Evolutionary conservation across 2,113 vertebrate species (phyloP), one percentile per base, ranked within the genome.

Genomic region (Athene noctua): DNA sequence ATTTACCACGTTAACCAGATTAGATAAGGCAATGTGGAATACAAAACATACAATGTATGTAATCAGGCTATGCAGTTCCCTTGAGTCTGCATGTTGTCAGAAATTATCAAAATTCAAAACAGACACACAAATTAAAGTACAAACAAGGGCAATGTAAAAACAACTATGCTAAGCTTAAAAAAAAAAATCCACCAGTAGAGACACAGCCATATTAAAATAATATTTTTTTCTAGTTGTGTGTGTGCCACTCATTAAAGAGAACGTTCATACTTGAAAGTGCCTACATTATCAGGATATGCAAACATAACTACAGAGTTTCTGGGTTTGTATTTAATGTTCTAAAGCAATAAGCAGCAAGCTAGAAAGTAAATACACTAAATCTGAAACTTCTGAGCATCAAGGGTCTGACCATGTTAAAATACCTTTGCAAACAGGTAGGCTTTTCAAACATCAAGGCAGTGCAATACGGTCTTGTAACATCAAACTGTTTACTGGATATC

Each of bases 1-100:
- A 74, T 94, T 94, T 87, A 73, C 66, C 54, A 51, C 34, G 82
- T 95, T 80, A 97, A 82, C 92, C 80, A 80, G 58, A 71, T 91
- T 91, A 94, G 74, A 80, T 95, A 90, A 87, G 68, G 36, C 61
- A 82, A 58, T 52, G 54, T 77, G 77, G 84, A 92, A 65, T 40
- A 82, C 70, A 92, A 92, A 96, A 91, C 46, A 89, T 52, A 38
- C 78, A 80, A 62, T 44, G 38, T 82, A 87, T 91, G 67, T 32
- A 92, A 95, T 77, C 89, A 80, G 84, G 89, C 74, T 94, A 19
- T 29, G 18, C 0, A 1, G 52, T 61, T 47, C 52, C 47, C 61
- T 57, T 40, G 47, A 47, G 74, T 90, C 30, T 77, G 32, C 7
- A 9, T 26, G 22, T 81, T 91, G 58, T 77, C 86, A 95, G 52